Percentiles rank a stretch among this genome's conserved stretches.
Conservation (phyloP, 2,797 vertebrate species). For the Cyclura pinguis region DNA sequence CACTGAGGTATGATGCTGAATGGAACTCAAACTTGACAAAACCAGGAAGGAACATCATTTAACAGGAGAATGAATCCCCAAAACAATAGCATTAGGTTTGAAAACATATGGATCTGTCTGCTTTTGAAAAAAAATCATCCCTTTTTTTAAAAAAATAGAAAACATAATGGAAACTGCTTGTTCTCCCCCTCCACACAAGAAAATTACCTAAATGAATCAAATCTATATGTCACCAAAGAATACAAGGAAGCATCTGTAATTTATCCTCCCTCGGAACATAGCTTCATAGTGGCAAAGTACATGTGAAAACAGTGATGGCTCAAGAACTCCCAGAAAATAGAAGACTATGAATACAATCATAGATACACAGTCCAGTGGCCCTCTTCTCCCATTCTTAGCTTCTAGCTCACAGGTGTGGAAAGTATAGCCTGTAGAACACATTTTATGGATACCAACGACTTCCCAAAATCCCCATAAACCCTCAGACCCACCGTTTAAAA, state of each 20-base stretch:
- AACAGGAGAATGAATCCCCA: background rate
- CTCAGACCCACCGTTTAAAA: too few species aligned
- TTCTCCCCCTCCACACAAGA: background rate
- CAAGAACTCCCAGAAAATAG: background rate
- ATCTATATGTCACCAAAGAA: background rate
- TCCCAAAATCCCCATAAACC: background rate
- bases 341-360: background rate
- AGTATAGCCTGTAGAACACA: too few species aligned
- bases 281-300: too few species aligned
- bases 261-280: background rate
- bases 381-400: background rate
- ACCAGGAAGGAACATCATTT: background rate
- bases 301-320: background rate
- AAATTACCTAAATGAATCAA: background rate
- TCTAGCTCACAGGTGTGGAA: background rate
- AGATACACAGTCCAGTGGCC: background rate
- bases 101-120: background rate
- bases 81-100: background rate
- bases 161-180: background rate
- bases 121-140: conserved; percentile 4
- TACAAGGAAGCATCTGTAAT: background rate
- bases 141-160: background rate
- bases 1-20: background rate
- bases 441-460: too few species aligned
- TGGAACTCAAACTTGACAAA: background rate